Evolutionary conservation across 2,113 vertebrate genomes (phyloP), one percentile per base, ranked within the genome.

Genomic region (Prunella fulvescens): DNA sequence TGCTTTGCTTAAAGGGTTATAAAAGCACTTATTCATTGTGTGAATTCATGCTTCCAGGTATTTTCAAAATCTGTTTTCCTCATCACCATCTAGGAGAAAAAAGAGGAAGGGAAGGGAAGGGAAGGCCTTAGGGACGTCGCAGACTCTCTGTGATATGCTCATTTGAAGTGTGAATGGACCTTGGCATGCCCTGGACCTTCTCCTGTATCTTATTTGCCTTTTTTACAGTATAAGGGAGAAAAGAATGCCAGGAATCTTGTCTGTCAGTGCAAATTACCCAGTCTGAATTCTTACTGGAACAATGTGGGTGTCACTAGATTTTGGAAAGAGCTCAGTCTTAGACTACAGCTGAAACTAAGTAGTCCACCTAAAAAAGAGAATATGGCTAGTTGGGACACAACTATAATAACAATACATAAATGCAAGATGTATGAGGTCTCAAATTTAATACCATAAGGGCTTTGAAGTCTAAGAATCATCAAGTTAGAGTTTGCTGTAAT

Each of bases 31-130:
- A 84, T 19, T 45, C 26, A 72, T 48, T 69, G 29, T 95, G 70
- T 90, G 87, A 93, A 91, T 81, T 91, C 81, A 85, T 0, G 1
- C 84, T 92, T 92, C 61, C 74, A 92, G 57, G 66, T 95, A 80
- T 93, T 91, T 91, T 94, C 50, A 85, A 80, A 90, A 90, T 87
- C 50, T 87, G 16, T 82, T 96, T 92, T 88, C 37, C 58, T 85
- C 60, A 81, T 77, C 12, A 10, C 37, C 81, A 64, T 42, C 39
- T 77, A 61, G 42, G 16, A 88, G 50, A 64, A 72, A 84, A 73
- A 87, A 84, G 44, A 72, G 15, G 29, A 53, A 91, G 29, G 24
- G n/a, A 88, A 91, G 29, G 24, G n/a, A 88, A 88, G 14, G 35
- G 20, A 39, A 48, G 29, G 39, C 79, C 57, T 42, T 73, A 23